Evolutionary conservation across 2,888 invertebrate species (phyloP).

Genomic region (Andrena minutula): DNA sequence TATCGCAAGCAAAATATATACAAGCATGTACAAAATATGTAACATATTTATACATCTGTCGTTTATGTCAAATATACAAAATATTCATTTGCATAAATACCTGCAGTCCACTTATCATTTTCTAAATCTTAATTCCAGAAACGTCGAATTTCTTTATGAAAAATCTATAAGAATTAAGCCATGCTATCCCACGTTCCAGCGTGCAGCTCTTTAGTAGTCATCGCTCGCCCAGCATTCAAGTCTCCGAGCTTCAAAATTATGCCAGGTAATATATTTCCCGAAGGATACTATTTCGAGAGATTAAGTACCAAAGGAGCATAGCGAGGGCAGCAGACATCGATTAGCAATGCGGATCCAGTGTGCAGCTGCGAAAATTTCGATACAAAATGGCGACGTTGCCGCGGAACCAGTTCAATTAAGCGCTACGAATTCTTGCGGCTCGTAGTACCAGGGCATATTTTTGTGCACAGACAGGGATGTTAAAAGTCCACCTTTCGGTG

Average conservation of each 20-base stretch:
- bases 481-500: slow-evolving; percentile 52
- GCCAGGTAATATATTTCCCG: neutral
- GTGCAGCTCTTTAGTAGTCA: too few species aligned
- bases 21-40: too few species aligned
- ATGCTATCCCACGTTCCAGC: too few species aligned
- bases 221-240: too few species aligned
- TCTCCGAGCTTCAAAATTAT: neutral
- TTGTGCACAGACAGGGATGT: slow-evolving; percentile 15
- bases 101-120: too few species aligned
- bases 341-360: slow-evolving; percentile 10
- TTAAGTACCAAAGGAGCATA: neutral
- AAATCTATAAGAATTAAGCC: too few species aligned
- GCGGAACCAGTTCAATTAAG: slow-evolving; percentile 64
- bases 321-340: slow-evolving; percentile 14
- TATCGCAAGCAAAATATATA: too few species aligned
- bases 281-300: neutral
- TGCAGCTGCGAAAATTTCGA: slow-evolving; percentile 23
- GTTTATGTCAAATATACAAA: too few species aligned
- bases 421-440: slow-evolving; percentile 61
- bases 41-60: too few species aligned
- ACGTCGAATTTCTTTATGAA: too few species aligned
- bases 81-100: too few species aligned
- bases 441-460: slow-evolving; percentile 54
- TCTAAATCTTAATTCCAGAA: too few species aligned
- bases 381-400: slow-evolving; percentile 7